Conservation (phyloP, 1,140 invertebrate species). For the Riptortus pedestris region DNA sequence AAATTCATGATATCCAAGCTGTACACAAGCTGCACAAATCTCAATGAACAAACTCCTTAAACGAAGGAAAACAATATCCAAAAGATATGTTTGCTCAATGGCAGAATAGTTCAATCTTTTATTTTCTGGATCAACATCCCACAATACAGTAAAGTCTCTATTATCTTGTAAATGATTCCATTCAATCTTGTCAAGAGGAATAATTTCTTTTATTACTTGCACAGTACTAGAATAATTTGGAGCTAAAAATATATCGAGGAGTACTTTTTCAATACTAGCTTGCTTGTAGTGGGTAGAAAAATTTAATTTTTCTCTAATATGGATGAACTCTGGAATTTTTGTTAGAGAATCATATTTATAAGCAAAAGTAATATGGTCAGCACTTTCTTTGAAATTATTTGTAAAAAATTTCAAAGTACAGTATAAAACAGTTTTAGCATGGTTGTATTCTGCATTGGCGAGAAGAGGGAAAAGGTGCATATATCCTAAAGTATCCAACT, state of each 20-base stretch:
- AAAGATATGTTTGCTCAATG: conserved; percentile 24
- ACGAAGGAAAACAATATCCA: conserved; percentile 27
- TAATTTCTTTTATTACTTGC: conserved; percentile 40
- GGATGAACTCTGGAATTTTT: conserved; percentile 82
- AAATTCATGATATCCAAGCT: neutral
- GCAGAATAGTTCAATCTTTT: conserved; percentile 20
- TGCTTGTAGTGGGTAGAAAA: conserved; percentile 71
- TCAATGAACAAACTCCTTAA: conserved; percentile 25
- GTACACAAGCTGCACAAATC: conserved; percentile 13
- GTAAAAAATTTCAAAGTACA: conserved; percentile 74
- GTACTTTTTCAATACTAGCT: conserved; percentile 64
- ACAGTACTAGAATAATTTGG: conserved; percentile 35
- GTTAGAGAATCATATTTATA: conserved; percentile 90
- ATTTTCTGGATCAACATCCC: conserved; percentile 25
- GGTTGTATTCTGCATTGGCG: conserved; percentile 53
- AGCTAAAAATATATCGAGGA: conserved; percentile 59
- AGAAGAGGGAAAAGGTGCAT: conserved; percentile 61
- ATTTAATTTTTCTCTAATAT: conserved; percentile 67
- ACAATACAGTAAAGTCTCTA: conserved; percentile 43
- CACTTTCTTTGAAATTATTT: conserved; percentile 76
- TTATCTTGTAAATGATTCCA: conserved; percentile 47
- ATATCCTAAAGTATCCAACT: conserved; percentile 83
- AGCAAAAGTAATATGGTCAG: conserved; percentile 80
- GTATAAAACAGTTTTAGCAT: conserved; percentile 53
- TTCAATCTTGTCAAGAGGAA: conserved; percentile 43